Evolutionary conservation across 2,888 invertebrate genomes (phyloP).

Genomic region (Julus scanicus): DNA sequence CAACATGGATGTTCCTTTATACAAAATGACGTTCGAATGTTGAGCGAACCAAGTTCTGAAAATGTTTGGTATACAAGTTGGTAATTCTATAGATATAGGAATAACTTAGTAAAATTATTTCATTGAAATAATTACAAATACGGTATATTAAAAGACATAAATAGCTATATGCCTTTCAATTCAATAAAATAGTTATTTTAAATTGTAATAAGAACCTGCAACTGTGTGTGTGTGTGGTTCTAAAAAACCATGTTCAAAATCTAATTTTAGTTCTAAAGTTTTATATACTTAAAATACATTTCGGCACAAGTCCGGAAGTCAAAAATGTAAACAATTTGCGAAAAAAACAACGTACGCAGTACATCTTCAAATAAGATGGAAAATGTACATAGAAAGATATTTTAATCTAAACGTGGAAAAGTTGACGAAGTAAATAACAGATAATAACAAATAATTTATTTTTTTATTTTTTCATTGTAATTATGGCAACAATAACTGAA

Average conservation of each 20-base stretch:
- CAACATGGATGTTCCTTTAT: too few species aligned
- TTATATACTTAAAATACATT: background rate
- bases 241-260: background rate
- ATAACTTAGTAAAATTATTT: too few species aligned
- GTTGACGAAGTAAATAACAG: background rate
- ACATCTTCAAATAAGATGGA: background rate
- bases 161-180: too few species aligned
- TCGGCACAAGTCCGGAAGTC: background rate
- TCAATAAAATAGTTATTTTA: too few species aligned
- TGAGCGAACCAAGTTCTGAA: too few species aligned
- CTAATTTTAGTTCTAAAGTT: background rate
- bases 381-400: background rate
- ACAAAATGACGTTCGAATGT: too few species aligned
- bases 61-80: too few species aligned
- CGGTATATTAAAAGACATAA: too few species aligned
- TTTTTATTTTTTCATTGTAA: background rate
- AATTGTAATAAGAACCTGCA: too few species aligned
- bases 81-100: too few species aligned
- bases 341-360: background rate
- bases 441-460: background rate
- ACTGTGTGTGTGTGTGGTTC: too few species aligned
- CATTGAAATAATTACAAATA: too few species aligned
- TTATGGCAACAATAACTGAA: background rate
- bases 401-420: background rate
- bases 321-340: background rate